Conservation (phyloP, 2,797 vertebrate species). For the Myripristis jacobus region DNA sequence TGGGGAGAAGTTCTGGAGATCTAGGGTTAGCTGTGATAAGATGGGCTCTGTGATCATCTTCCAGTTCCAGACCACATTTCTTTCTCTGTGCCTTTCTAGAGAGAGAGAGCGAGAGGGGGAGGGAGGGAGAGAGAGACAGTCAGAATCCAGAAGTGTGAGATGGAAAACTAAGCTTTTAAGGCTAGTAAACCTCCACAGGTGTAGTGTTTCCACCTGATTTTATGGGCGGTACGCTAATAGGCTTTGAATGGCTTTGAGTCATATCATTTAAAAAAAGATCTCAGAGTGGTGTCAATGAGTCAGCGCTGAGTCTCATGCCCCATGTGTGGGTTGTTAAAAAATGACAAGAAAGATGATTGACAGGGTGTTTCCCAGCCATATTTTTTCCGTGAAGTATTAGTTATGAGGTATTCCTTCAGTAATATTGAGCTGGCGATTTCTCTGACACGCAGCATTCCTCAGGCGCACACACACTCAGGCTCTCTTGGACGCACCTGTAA, state of each 20-base stretch:
- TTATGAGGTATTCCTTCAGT: background rate
- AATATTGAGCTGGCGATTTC: background rate
- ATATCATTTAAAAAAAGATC: background rate
- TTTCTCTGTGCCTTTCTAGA: too few species aligned
- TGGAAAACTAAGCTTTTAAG: background rate
- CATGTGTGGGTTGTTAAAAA: background rate
- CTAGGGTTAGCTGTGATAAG: too few species aligned
- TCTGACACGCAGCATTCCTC: too few species aligned
- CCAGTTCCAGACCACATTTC: too few species aligned
- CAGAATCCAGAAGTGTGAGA: too few species aligned
- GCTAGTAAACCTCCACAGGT: background rate
- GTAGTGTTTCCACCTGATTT: background rate
- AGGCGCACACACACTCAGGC: too few species aligned
- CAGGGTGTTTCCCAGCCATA: background rate
- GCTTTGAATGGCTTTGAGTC: background rate
- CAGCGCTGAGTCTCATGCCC: background rate
- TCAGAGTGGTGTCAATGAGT: background rate
- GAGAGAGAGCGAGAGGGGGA: too few species aligned
- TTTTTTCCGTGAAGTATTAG: background rate
- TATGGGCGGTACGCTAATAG: background rate
- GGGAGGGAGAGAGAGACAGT: background rate
- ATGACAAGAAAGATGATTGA: background rate
- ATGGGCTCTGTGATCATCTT: too few species aligned
- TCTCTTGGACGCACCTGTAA: constrained; percentile 51
- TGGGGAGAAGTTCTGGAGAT: background rate